Evolutionary conservation across 2,888 invertebrate species (phyloP).

Genomic region (Macaria notata): DNA sequence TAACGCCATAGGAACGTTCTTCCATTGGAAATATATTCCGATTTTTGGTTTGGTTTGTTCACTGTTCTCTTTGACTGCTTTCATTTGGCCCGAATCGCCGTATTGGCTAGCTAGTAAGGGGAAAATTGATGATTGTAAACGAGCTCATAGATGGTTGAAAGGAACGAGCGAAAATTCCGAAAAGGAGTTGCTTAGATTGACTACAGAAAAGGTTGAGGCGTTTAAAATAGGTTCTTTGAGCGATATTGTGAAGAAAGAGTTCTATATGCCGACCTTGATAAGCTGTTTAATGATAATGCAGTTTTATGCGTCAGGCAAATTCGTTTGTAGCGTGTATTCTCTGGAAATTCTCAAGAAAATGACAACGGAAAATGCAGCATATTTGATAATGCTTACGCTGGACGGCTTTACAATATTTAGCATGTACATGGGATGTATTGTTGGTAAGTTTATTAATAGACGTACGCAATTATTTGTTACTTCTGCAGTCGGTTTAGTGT

Average conservation of each 20-base stretch:
- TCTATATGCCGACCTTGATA: conserved; percentile 34
- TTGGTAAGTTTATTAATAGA: conserved; percentile 27
- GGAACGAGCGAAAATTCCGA: conserved; percentile 30
- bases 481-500: conserved; percentile 7
- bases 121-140: conserved; percentile 36
- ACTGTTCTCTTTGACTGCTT: conserved; percentile 22
- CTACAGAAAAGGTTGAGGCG: not conserved
- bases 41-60: conserved; percentile 25
- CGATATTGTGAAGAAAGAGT: conserved; percentile 20
- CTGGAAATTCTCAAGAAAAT: conserved; percentile 40
- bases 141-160: conserved; percentile 38
- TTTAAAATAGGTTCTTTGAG: not conserved
- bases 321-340: conserved; percentile 34
- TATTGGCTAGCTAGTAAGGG: conserved; percentile 43
- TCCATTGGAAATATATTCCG: conserved; percentile 36
- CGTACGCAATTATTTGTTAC: conserved; percentile 13
- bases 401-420: conserved; percentile 36
- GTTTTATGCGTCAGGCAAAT: conserved; percentile 39
- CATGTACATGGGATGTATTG: conserved; percentile 31
- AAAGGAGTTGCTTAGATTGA: conserved; percentile 28
- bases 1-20: conserved; percentile 40
- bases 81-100: conserved; percentile 37
- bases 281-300: conserved; percentile 25
- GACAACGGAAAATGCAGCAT: conserved; percentile 33
- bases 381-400: conserved; percentile 39